Conservation (phyloP, 1,140 invertebrate genomes). For the Dreissena polymorpha region DNA sequence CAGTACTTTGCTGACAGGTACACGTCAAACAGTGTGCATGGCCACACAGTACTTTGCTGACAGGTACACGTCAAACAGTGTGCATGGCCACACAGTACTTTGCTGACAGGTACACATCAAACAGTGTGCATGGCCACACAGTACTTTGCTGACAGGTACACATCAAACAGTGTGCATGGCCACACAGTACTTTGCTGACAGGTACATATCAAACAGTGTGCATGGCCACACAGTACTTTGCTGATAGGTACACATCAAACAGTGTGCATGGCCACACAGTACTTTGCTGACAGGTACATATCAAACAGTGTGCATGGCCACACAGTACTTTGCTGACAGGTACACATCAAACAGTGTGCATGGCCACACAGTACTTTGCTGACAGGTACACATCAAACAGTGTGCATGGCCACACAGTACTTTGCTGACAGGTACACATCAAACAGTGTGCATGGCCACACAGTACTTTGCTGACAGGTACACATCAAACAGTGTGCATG, state of each 20-base stretch:
- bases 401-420: slow-evolving; percentile 99
- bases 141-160: slow-evolving; percentile 99
- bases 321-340: slow-evolving; percentile 99
- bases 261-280: slow-evolving; percentile 99
- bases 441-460: no score
- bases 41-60: slow-evolving; percentile 99
- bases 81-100: slow-evolving; percentile 99
- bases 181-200: slow-evolving; percentile 99
- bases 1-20: slow-evolving; percentile 99
- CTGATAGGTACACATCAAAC: no score
- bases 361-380: slow-evolving; percentile 99
- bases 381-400: no score
- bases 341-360: no score
- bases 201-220: no score
- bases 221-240: slow-evolving; percentile 99
- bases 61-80: no score
- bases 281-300: slow-evolving; percentile 99
- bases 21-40: no score
- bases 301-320: no score
- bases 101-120: no score
- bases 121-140: slow-evolving; percentile 99
- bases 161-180: no score
- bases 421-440: slow-evolving; percentile 99
- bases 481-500: no score
- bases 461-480: slow-evolving; percentile 99